phyloP scores from a whole-genome alignment of 2,113 vertebrate genomes.

The Gavialis gangeticus region DNA sequence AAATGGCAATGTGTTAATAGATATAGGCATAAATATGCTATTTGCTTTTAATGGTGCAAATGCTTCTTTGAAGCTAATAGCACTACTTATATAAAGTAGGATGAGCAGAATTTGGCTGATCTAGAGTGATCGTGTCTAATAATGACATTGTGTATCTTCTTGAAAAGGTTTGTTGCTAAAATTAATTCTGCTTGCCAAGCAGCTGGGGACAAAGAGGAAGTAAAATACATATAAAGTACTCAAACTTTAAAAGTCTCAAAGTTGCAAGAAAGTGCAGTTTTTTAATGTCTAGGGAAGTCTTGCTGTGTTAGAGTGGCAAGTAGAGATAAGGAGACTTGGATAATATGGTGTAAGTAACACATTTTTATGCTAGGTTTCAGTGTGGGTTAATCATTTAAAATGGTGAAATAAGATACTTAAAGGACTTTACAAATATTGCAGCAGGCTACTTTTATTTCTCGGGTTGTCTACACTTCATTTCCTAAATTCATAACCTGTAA shows the following conservation, averaged over 20 bases:
- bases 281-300: neutral
- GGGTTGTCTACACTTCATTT: neutral
- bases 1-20: neutral
- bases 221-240: neutral
- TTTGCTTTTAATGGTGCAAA: neutral
- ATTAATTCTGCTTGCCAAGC: neutral
- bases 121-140: neutral
- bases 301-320: neutral
- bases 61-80: neutral
- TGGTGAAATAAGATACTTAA: neutral
- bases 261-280: neutral
- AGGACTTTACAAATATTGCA: neutral
- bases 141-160: neutral
- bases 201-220: neutral
- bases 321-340: fast-evolving
- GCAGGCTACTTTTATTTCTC: neutral
- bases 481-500: neutral
- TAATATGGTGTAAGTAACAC: neutral
- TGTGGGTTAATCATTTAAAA: neutral
- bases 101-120: neutral
- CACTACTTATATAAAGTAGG: neutral
- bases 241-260: neutral
- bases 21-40: neutral
- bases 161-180: neutral
- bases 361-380: neutral